Conservation (phyloP, 1,140 invertebrate genomes). For the Leptinotarsa undecemlineata region DNA sequence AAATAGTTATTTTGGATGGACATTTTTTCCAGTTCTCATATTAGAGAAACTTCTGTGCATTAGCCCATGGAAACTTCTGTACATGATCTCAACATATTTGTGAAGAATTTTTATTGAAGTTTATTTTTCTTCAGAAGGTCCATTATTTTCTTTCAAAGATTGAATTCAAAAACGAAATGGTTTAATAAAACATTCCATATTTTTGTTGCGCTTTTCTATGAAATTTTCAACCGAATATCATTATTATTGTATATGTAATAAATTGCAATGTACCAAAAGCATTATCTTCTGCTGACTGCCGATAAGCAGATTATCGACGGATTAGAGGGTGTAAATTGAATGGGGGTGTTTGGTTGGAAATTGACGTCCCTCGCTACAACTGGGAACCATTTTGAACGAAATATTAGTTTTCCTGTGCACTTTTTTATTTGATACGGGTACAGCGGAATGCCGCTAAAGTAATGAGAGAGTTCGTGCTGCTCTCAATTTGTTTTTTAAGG, state of each 20-base stretch:
- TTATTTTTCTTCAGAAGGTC: too few species aligned
- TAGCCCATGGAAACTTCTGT: too few species aligned
- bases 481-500: background rate
- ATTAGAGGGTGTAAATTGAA: background rate
- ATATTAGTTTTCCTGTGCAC: background rate
- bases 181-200: too few species aligned
- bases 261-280: background rate
- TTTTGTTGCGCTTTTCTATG: background rate
- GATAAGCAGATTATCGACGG: constrained; percentile 13
- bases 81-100: too few species aligned
- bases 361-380: background rate
- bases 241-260: background rate
- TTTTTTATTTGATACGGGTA: background rate
- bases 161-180: too few species aligned
- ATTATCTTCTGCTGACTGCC: background rate
- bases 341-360: background rate
- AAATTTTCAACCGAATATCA: background rate
- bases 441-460: background rate
- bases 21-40: too few species aligned
- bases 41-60: too few species aligned
- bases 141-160: too few species aligned
- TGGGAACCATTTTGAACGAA: background rate
- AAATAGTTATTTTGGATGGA: too few species aligned
- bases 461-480: background rate
- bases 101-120: too few species aligned